These are phyloP conservation scores for Gymnothorax reevesii DNA, from an alignment of 2,797 vertebrate species.

Conservation along the genomic window DNA sequence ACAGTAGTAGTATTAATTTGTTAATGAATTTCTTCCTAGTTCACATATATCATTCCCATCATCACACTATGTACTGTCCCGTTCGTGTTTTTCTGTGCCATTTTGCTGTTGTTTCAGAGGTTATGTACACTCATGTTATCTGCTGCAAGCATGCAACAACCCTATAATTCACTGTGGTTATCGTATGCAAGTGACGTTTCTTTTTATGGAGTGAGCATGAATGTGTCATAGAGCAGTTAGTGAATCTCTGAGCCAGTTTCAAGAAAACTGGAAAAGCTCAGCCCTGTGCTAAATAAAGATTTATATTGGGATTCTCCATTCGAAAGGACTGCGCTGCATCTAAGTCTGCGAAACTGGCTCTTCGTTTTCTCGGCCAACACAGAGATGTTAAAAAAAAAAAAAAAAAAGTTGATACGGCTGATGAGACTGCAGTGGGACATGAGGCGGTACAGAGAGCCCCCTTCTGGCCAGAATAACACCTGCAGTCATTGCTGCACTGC, in stretches of 20 bases:
- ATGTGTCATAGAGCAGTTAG: no score
- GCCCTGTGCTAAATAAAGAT: no score
- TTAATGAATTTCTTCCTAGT: no score
- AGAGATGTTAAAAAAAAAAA: neutral
- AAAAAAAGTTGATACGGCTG: neutral
- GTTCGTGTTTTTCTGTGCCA: neutral
- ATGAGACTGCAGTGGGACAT: conserved; percentile 10
- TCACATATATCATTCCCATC: neutral
- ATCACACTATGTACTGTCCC: neutral
- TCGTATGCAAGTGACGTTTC: no score
- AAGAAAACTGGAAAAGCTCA: no score
- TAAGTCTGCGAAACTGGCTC: neutral
- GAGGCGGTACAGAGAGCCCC: conserved; percentile 19
- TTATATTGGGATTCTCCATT: no score
- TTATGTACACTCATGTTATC: neutral
- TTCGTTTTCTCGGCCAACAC: neutral
- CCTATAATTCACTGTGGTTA: no score
- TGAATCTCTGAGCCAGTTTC: no score
- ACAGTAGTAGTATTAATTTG: no score
- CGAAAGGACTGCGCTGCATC: no score
- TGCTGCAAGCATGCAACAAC: no score
- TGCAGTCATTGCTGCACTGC: neutral
- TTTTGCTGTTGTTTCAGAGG: neutral
- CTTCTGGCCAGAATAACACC: conserved; percentile 22
- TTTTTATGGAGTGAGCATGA: no score